Evolutionary conservation across 2,113 vertebrate genomes (phyloP).

Genomic region (Picathartes gymnocephalus): DNA sequence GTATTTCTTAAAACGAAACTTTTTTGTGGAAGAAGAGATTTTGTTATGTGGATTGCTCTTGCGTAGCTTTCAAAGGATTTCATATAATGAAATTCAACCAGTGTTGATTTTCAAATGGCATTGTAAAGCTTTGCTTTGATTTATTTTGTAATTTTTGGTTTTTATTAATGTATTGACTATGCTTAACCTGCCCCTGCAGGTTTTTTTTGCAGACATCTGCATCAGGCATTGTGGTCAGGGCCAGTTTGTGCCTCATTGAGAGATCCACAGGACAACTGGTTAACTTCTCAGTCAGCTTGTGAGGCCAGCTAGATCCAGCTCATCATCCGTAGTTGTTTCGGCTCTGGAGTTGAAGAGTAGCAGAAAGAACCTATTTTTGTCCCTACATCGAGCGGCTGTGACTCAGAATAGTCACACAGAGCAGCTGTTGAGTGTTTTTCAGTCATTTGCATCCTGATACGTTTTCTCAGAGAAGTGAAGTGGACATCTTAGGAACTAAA

Average conservation of each 20-base stretch:
- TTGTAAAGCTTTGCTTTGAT: background rate
- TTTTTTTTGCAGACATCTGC: background rate
- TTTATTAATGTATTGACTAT: background rate
- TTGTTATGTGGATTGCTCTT: background rate
- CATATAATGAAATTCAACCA: background rate
- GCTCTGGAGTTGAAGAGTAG: background rate
- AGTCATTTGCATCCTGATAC: background rate
- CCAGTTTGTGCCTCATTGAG: background rate
- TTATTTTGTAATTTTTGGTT: background rate
- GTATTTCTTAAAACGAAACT: conserved; percentile 32
- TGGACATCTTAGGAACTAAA: background rate
- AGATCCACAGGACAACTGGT: background rate
- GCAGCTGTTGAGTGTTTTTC: conserved; percentile 33
- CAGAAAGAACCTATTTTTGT: conserved; percentile 2
- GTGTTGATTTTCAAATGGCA: background rate
- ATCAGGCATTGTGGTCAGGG: background rate
- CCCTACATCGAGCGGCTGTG: background rate
- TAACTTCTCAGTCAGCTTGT: background rate
- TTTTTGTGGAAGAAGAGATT: background rate
- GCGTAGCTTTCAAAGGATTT: background rate
- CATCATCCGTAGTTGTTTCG: background rate
- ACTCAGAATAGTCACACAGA: conserved; percentile 16
- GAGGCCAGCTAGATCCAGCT: background rate
- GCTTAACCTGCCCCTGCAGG: background rate
- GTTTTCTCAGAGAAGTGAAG: conserved; percentile 13